phyloP scores from a whole-genome alignment of 2,797 vertebrate genomes.

The Gymnodraco acuticeps region DNA sequence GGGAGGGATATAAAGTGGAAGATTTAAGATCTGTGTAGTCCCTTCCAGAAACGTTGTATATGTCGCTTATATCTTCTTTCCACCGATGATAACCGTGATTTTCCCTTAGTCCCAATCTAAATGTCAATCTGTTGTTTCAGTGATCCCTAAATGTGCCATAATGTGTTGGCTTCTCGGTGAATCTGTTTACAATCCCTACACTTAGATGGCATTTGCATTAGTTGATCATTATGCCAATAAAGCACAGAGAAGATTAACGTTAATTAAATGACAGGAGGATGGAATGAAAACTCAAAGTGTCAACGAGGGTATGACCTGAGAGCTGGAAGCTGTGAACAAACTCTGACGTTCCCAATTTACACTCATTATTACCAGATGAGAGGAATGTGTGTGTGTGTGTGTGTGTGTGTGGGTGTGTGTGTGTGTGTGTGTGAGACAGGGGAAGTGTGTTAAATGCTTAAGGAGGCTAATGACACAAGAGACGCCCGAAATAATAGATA shows the following conservation, averaged over 20 bases:
- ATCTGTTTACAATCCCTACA: slow-evolving; percentile 50
- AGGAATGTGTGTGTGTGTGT: slow-evolving; percentile 12
- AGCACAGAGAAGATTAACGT: slow-evolving; percentile 39
- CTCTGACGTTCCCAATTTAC: slow-evolving; percentile 63
- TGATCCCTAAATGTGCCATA: slow-evolving; percentile 14
- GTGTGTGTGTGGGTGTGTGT: slow-evolving; percentile 24
- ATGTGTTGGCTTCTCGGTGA: slow-evolving; percentile 2
- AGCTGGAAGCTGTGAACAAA: slow-evolving; percentile 60
- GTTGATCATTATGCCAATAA: slow-evolving; percentile 17
- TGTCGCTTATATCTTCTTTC: background rate
- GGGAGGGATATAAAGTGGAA: background rate
- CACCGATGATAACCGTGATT: background rate
- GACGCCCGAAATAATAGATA: slow-evolving; percentile 24
- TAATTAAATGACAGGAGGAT: slow-evolving; percentile 34
- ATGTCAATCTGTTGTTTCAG: background rate
- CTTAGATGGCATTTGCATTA: background rate
- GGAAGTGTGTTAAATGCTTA: slow-evolving; percentile 35
- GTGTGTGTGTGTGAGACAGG: slow-evolving; percentile 10
- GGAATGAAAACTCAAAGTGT: slow-evolving; percentile 51
- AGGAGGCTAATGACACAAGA: slow-evolving; percentile 33
- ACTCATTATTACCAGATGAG: slow-evolving; percentile 70
- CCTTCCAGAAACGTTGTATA: background rate
- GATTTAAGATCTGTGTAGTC: background rate
- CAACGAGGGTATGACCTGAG: slow-evolving; percentile 43
- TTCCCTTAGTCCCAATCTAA: background rate